A percentile compares a stretch with the other conserved stretches of the same genome.
Evolutionary conservation across 2,113 vertebrate genomes (phyloP).

Genomic region (Bufo gargarizans): DNA sequence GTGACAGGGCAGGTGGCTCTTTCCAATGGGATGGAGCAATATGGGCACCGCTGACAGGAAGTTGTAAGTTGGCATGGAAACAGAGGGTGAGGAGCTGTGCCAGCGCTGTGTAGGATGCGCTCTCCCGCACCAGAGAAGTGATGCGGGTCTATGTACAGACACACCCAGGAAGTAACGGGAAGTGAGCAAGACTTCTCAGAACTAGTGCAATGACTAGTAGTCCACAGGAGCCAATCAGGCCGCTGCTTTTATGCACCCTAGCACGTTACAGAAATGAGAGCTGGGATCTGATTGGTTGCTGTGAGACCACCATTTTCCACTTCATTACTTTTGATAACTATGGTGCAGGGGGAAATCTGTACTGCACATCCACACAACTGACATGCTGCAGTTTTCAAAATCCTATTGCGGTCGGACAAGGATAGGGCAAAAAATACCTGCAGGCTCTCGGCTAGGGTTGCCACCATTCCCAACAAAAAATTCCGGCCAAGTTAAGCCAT

Average conservation of each 20-base stretch:
- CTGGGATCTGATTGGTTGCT: background rate
- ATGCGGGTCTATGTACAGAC: background rate
- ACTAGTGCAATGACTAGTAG: too few species aligned
- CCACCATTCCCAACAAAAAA: too few species aligned
- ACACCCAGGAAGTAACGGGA: constrained; percentile 10
- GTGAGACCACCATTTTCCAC: background rate
- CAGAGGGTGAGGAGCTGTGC: background rate
- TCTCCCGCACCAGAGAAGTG: background rate
- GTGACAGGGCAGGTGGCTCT: background rate
- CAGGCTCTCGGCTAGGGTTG: too few species aligned
- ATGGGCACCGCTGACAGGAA: constrained; percentile 9
- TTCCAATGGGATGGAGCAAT: background rate
- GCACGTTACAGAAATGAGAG: background rate
- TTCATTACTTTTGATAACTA: too few species aligned
- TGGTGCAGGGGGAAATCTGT: too few species aligned
- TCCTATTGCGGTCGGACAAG: too few species aligned
- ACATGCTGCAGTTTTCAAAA: too few species aligned
- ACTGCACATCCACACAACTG: too few species aligned
- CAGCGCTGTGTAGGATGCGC: background rate
- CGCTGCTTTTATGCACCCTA: background rate
- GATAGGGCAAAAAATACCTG: too few species aligned
- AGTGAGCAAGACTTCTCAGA: too few species aligned
- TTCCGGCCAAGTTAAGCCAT: too few species aligned
- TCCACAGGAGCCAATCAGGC: background rate
- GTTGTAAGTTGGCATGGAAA: constrained; percentile 20